Evolutionary conservation across 2,113 vertebrate genomes (phyloP).

Genomic region (Ctenodactylus gundi): DNA sequence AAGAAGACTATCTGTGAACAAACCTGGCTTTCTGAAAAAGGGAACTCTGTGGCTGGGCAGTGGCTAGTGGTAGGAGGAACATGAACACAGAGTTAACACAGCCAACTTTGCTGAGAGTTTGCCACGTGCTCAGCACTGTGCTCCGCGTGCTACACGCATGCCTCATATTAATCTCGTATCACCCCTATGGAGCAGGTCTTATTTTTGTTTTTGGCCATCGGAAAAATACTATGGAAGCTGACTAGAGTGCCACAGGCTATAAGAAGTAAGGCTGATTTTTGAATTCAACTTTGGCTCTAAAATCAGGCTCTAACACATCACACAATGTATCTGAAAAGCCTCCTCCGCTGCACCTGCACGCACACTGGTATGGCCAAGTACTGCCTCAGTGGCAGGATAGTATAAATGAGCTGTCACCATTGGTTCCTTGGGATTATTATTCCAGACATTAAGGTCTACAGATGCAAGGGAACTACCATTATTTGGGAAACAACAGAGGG

Average conservation of each 20-base stretch:
- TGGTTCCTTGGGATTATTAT: background rate
- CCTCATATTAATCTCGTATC: background rate
- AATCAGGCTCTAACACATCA: background rate
- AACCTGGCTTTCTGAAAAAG: background rate
- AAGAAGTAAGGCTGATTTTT: background rate
- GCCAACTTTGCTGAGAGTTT: background rate
- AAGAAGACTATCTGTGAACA: background rate
- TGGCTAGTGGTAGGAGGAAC: background rate
- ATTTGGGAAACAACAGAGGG: background rate
- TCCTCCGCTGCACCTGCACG: background rate
- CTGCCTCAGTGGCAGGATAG: background rate
- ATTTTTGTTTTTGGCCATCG: background rate
- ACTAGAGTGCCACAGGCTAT: rapidly evolving
- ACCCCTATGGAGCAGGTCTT: background rate
- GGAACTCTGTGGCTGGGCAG: background rate
- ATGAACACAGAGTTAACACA: background rate
- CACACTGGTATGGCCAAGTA: background rate
- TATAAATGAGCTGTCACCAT: background rate
- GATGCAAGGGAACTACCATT: background rate
- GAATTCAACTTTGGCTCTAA: background rate
- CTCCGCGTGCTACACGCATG: background rate
- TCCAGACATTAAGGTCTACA: background rate
- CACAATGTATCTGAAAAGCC: background rate
- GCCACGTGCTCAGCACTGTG: background rate
- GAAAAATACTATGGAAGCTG: background rate